phyloP scores from a whole-genome alignment of 2,797 vertebrate species.

The Diceros bicornis region DNA sequence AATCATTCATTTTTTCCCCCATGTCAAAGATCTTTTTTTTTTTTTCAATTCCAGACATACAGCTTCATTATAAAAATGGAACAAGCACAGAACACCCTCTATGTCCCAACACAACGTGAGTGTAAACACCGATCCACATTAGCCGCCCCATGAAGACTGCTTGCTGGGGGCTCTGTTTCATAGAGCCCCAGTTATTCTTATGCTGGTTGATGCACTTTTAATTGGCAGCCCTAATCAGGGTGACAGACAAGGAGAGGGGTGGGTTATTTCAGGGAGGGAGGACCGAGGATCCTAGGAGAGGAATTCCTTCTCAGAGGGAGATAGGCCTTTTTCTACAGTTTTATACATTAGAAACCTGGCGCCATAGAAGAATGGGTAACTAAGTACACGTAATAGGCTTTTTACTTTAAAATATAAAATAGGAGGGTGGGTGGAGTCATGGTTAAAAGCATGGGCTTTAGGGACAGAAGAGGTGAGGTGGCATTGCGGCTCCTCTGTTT shows the following conservation, averaged over 20 bases:
- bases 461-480: not conserved
- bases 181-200: not conserved
- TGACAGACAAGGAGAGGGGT: not conserved
- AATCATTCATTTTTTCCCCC: not conserved
- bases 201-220: slow-evolving; percentile 57
- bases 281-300: rapidly evolving
- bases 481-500: rapidly evolving
- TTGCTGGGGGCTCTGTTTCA: not conserved
- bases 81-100: not conserved
- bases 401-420: not conserved
- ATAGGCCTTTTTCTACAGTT: not conserved
- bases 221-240: slow-evolving; percentile 42
- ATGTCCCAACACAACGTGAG: not conserved
- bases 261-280: slow-evolving; percentile 3
- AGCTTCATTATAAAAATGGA: slow-evolving; percentile 74
- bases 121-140: slow-evolving; percentile 64
- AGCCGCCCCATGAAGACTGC: rapidly evolving
- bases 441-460: not conserved
- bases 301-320: not conserved
- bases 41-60: slow-evolving; percentile 56
- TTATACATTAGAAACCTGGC: not conserved
- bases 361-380: not conserved
- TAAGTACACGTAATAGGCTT: not conserved
- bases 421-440: too few species aligned
- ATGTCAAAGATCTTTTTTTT: slow-evolving; percentile 58